A percentile compares a stretch with the other conserved stretches of the same genome.
Evolutionary conservation across 1,140 invertebrate genomes (phyloP).

Genomic region (Liolophura sinensis): DNA sequence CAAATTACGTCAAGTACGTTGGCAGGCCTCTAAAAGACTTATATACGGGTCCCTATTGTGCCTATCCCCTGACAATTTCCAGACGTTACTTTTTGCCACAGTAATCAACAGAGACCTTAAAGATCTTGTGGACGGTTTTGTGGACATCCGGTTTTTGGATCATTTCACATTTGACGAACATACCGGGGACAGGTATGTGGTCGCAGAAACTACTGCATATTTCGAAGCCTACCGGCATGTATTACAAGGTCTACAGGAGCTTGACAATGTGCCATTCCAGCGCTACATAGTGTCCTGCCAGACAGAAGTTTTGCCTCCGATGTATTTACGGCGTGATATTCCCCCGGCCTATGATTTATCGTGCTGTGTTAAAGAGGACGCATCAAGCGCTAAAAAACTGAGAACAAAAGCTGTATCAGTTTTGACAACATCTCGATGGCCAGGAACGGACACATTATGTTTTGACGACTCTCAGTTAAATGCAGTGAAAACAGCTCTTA

Average conservation of each 20-base stretch:
- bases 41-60: slow-evolving; percentile 74
- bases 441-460: slow-evolving; percentile 33
- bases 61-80: slow-evolving; percentile 71
- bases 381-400: background rate
- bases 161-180: background rate
- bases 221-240: slow-evolving; percentile 62
- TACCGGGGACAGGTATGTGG: slow-evolving; percentile 36
- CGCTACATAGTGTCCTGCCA: slow-evolving; percentile 42
- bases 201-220: slow-evolving; percentile 62
- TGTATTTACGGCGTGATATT: slow-evolving; percentile 24
- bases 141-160: slow-evolving; percentile 56
- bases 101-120: slow-evolving; percentile 65
- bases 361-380: too few species aligned
- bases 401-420: slow-evolving; percentile 16
- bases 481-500: slow-evolving; percentile 59
- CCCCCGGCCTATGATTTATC: too few species aligned
- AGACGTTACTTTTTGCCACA: slow-evolving; percentile 69
- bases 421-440: slow-evolving; percentile 36
- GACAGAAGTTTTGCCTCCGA: slow-evolving; percentile 25
- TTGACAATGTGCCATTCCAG: slow-evolving; percentile 55
- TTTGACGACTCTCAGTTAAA: slow-evolving; percentile 59
- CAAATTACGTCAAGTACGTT: slow-evolving; percentile 36
- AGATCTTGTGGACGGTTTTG: slow-evolving; percentile 31
- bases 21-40: slow-evolving; percentile 64
- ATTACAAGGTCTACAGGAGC: slow-evolving; percentile 52